Evolutionary conservation across 2,797 vertebrate genomes (phyloP).

Genomic region (Coreius guichenoti): DNA sequence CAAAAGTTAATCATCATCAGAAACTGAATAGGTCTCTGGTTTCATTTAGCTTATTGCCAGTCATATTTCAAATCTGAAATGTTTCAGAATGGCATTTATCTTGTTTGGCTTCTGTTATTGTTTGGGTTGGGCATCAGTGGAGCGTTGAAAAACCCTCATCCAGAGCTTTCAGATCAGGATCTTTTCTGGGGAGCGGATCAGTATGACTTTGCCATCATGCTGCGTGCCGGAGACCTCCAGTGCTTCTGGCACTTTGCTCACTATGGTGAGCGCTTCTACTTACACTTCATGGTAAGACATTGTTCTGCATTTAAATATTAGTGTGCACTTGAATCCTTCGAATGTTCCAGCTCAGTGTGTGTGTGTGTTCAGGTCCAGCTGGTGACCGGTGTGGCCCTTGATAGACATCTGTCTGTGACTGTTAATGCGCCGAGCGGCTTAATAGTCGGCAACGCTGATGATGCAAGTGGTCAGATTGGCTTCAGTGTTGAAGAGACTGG

Average conservation of each 20-base stretch:
- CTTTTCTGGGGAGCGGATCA: slow-evolving; percentile 82
- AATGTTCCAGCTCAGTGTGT: not conserved
- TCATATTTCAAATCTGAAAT: slow-evolving; percentile 25
- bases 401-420: slow-evolving; percentile 80
- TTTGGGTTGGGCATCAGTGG: slow-evolving; percentile 61
- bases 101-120: slow-evolving; percentile 58
- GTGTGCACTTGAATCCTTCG: not conserved
- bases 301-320: not conserved
- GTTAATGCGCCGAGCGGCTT: slow-evolving; percentile 81
- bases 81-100: slow-evolving; percentile 6
- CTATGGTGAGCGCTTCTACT: slow-evolving; percentile 84
- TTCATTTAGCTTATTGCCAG: not conserved
- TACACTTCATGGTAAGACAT: slow-evolving; percentile 86
- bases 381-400: slow-evolving; percentile 81
- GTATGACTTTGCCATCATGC: slow-evolving; percentile 87
- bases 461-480: slow-evolving; percentile 85
- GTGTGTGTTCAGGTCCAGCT: slow-evolving; percentile 85
- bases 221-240: slow-evolving; percentile 75
- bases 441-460: slow-evolving; percentile 76
- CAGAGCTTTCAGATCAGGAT: slow-evolving; percentile 71
- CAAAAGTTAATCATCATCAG: slow-evolving; percentile 54
- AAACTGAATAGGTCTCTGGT: not conserved
- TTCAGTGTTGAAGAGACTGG: slow-evolving; percentile 86
- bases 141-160: slow-evolving; percentile 68
- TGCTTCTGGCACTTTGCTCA: slow-evolving; percentile 95